A percentile compares a stretch with the other conserved stretches of the same genome.
phyloP scores from a whole-genome alignment of 1,140 invertebrate genomes.

The Brachionus angularis region DNA sequence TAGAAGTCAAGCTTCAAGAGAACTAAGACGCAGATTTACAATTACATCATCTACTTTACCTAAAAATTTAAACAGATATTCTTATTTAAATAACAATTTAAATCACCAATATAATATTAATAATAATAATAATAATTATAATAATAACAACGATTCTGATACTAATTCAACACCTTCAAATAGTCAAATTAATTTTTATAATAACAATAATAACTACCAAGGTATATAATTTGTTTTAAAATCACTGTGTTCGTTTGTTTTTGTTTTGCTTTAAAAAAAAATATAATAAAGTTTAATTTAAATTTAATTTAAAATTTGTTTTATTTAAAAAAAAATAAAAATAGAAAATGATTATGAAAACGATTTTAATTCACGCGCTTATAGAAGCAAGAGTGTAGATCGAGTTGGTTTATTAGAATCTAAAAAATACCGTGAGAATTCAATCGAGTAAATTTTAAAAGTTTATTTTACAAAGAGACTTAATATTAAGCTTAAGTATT shows the following conservation, averaged over 20 bases:
- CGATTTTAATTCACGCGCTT: not conserved
- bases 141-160: not conserved
- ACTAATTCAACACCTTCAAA: slow-evolving; percentile 16
- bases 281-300: too few species aligned
- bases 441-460: not conserved
- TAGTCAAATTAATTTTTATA: slow-evolving; percentile 16
- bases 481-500: not conserved
- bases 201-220: not conserved
- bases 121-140: too few species aligned
- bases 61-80: too few species aligned
- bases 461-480: not conserved
- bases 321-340: too few species aligned
- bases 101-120: too few species aligned
- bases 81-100: too few species aligned
- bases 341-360: slow-evolving; percentile 20
- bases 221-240: too few species aligned
- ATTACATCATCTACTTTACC: too few species aligned
- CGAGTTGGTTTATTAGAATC: too few species aligned
- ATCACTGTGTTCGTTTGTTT: too few species aligned
- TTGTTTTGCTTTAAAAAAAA: too few species aligned
- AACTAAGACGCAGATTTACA: slow-evolving; percentile 7
- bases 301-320: not conserved
- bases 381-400: slow-evolving; percentile 29
- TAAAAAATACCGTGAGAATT: not conserved
- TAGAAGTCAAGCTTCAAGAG: not conserved